Evolutionary conservation across 1,140 invertebrate genomes (phyloP).

Genomic region (Medauroidea extradentata): DNA sequence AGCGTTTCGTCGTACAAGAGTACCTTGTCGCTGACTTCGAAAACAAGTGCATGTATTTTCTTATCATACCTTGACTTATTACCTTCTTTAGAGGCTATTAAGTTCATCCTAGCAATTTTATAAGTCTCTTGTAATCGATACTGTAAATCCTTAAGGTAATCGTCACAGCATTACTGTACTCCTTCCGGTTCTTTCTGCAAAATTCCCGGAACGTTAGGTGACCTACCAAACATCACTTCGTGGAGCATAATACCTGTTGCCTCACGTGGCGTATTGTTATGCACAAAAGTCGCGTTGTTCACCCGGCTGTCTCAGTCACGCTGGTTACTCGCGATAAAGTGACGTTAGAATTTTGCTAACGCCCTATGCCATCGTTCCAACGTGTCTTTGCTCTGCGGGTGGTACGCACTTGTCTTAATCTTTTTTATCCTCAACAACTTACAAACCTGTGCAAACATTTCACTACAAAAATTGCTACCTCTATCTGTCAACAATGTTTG

Average conservation of each 20-base stretch:
- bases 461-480: background rate
- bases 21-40: background rate
- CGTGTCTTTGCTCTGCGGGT: constrained; percentile 27
- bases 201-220: constrained; percentile 22
- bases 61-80: background rate
- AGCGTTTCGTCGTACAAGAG: background rate
- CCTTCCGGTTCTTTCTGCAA: background rate
- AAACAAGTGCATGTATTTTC: background rate
- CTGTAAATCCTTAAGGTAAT: background rate
- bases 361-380: constrained; percentile 27
- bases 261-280: constrained; percentile 32
- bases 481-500: background rate
- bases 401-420: constrained; percentile 24
- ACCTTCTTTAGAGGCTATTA: background rate
- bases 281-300: constrained; percentile 14
- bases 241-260: constrained; percentile 31
- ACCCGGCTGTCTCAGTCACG: constrained; percentile 34
- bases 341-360: too few relatives aligned
- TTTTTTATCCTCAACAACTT: background rate
- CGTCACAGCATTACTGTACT: background rate
- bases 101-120: background rate
- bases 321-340: constrained; percentile 23
- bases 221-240: constrained; percentile 31
- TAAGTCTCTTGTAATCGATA: too few relatives aligned
- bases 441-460: background rate